Conservation (phyloP, 2,888 invertebrate species). For the Yponomeuta evonymella region DNA sequence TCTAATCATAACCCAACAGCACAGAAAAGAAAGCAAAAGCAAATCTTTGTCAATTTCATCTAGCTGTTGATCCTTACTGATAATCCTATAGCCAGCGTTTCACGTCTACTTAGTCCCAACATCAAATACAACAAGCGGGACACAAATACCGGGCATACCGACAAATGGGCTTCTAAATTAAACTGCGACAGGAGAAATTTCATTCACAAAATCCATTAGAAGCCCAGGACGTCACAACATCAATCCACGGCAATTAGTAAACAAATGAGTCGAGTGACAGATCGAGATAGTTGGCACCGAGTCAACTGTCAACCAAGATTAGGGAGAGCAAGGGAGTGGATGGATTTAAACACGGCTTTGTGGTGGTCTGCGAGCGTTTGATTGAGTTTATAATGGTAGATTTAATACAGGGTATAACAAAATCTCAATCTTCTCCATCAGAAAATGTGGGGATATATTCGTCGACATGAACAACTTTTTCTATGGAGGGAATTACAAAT, state of each 20-base stretch:
- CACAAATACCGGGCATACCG: slow-evolving; percentile 10
- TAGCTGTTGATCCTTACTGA: too few species aligned
- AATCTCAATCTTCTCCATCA: too few species aligned
- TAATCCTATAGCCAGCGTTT: neutral
- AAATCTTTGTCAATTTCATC: too few species aligned
- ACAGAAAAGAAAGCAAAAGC: neutral
- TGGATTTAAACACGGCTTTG: neutral
- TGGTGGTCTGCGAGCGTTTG: neutral
- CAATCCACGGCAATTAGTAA: slow-evolving; percentile 62
- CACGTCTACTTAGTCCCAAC: neutral
- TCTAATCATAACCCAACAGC: slow-evolving; percentile 56
- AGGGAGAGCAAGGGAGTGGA: slow-evolving; percentile 11
- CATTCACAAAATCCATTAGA: slow-evolving; percentile 74
- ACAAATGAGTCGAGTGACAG: slow-evolving; percentile 72
- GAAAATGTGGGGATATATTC: too few species aligned
- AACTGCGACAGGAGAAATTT: slow-evolving; percentile 38
- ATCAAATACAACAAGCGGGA: slow-evolving; percentile 42
- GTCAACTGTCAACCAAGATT: slow-evolving; percentile 41
- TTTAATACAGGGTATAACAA: too few species aligned
- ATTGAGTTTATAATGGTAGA: too few species aligned
- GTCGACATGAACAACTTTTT: too few species aligned
- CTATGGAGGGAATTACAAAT: too few species aligned
- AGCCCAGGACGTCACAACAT: slow-evolving; percentile 36
- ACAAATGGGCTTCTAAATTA: slow-evolving; percentile 54
- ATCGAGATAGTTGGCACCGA: slow-evolving; percentile 62